Base-by-base conservation (phyloP, 1,140 invertebrate genomes). In the Saccostrea cuccullata region DNA sequence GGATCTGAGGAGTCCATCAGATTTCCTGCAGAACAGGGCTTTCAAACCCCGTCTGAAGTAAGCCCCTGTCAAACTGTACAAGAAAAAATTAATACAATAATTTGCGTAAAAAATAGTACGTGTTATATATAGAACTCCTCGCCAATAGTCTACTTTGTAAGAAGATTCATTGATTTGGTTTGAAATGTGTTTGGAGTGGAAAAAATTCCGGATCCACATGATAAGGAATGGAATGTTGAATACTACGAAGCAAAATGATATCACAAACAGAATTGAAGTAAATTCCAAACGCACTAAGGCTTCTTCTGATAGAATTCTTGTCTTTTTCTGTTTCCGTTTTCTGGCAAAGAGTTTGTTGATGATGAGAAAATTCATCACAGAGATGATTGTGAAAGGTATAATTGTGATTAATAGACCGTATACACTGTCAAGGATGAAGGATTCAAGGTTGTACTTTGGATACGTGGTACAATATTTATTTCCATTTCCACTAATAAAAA, bases 21-120 rank as follows among this genome's bases (percentile, higher is more conserved):
- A 77, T 13, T 36, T 36, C 26, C 26, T 77, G 15, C 70, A 77
- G 11, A 77, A 77, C 30, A 30, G 8, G 26, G 26, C 70, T 55
- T 89, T 87, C 13, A 93, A 23, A 83, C 91, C 90, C n/a, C 86
- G 55, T 13, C 93, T 86, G 85, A 93, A 94, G 64, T 91, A 93
- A 0, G 89, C 89, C 3, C 93, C 93, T 0, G 92, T 93, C 36
- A 93, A 86, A 86, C 92, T 93, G 82, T 94, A 94, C 17, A 94
- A 87, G 85, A 94, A 93, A 82, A 94, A 93, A 67, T 94, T 94
- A 2, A 93, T 90, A 55, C 91, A 93, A 82, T 94, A 94, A 86
- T 94, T 94, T 55, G 92, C 89, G 77, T 92, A 93, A 73, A 94
- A 93, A 67, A 93, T 91, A n/a, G 92, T 90, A 47, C 91, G 87